These are phyloP conservation scores for Watersipora subatra DNA, from an alignment of 1,140 invertebrate genomes.

Conservation along the genomic window DNA sequence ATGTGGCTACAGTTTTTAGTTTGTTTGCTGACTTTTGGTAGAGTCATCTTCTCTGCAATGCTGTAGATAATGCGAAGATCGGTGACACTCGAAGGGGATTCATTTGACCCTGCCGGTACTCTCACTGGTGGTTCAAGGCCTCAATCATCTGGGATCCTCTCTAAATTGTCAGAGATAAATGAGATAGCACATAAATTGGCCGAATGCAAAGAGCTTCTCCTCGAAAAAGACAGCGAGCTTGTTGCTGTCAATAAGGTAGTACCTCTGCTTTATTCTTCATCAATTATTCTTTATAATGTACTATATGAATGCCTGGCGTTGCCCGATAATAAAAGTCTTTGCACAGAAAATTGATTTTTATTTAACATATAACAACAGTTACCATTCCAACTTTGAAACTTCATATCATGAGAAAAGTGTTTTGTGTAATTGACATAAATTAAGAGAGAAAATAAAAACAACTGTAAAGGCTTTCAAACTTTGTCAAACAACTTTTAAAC, in stretches of 20 bases:
- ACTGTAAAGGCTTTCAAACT: too few species aligned
- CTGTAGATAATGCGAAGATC: conserved; percentile 54
- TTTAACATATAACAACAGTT: too few species aligned
- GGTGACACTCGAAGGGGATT: conserved; percentile 83
- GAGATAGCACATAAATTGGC: conserved; percentile 12
- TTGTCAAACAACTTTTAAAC: too few species aligned
- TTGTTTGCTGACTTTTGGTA: not conserved
- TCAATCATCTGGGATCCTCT: conserved; percentile 7
- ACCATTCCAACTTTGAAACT: too few species aligned
- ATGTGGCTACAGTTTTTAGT: not conserved
- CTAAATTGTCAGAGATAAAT: conserved; percentile 31
- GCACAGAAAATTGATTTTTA: too few species aligned
- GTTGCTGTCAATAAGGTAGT: conserved; percentile 10
- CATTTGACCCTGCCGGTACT: conserved; percentile 73
- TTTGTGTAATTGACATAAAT: too few species aligned
- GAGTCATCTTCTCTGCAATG: not conserved
- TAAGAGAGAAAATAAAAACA: too few species aligned
- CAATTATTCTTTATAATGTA: too few species aligned
- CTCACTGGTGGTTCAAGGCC: conserved; percentile 60
- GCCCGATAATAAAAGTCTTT: too few species aligned
- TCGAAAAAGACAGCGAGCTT: conserved; percentile 29
- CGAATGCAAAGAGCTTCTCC: not conserved
- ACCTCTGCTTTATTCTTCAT: too few species aligned
- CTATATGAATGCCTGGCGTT: too few species aligned
- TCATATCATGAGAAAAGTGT: too few species aligned